Evolutionary conservation across 35 echinoderm and acorn worm species (phyloP).

Genomic region (Holothuria glaberrima): DNA sequence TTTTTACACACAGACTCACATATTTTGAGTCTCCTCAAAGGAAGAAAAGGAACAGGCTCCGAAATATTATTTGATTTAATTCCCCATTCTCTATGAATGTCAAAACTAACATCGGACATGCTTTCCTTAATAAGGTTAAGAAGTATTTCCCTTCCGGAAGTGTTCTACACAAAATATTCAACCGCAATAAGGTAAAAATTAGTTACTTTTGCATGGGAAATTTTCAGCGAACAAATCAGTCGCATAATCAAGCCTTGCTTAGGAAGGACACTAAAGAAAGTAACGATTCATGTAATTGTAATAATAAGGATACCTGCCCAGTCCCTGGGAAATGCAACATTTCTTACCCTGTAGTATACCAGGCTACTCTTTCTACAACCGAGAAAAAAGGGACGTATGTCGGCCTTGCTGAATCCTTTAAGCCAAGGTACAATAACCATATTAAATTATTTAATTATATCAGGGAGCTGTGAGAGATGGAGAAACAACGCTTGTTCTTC

Average conservation of each 20-base stretch:
- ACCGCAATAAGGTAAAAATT: conserved; percentile 26
- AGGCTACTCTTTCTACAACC: no score
- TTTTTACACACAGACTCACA: not conserved
- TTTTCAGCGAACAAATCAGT: not conserved
- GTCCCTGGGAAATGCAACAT: no score
- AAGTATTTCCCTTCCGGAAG: conserved; percentile 45
- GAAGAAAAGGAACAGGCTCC: not conserved
- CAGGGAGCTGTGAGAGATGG: no score
- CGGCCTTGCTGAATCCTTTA: no score
- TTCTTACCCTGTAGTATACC: no score
- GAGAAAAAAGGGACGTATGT: no score
- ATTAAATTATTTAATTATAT: no score
- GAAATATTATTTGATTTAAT: not conserved
- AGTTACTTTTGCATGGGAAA: conserved; percentile 33
- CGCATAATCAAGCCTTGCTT: not conserved
- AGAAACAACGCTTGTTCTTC: no score
- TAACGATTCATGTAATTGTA: no score
- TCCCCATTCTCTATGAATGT: not conserved
- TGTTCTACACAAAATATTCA: conserved; percentile 47
- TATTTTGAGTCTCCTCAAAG: not conserved
- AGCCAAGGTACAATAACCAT: no score
- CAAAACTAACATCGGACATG: not conserved
- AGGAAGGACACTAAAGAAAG: no score
- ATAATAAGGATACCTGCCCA: no score
- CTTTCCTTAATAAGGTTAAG: not conserved